phyloP scores from a whole-genome alignment of 2,797 vertebrate genomes.

The Mus spretus region DNA sequence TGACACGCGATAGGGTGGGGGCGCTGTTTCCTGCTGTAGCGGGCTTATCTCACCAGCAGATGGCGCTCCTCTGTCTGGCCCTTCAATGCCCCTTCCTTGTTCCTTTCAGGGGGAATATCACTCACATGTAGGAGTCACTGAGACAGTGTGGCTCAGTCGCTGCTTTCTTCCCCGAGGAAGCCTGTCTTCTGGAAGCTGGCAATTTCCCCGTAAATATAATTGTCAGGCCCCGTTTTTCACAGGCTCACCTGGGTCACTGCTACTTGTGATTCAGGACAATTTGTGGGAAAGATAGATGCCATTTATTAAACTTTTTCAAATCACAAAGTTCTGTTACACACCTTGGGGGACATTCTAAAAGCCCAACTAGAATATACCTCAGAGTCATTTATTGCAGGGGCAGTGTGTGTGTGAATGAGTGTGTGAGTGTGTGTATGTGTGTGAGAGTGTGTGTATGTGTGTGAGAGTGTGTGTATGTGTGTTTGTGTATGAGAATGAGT shows the following conservation, averaged over 20 bases:
- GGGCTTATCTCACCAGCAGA: neutral
- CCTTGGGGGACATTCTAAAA: neutral
- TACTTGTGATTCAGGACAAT: neutral
- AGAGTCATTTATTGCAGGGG: neutral
- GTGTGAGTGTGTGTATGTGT: neutral
- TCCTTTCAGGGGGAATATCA: neutral
- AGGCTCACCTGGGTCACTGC: neutral
- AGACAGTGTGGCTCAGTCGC: fast-evolving
- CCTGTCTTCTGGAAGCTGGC: neutral
- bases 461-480: too few species aligned
- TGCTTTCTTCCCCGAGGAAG: neutral
- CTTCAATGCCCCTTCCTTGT: neutral
- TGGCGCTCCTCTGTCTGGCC: neutral
- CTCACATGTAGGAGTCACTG: neutral
- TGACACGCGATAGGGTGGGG: too few species aligned
- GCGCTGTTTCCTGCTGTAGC: neutral
- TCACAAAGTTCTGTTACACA: neutral
- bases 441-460: too few species aligned
- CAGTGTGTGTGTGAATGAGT: too few species aligned
- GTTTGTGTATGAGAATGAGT: too few species aligned
- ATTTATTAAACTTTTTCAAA: neutral
- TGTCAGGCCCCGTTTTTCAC: neutral
- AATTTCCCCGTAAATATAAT: neutral
- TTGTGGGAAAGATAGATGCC: constrained; percentile 1
- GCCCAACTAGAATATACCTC: neutral